Base-by-base conservation (phyloP, 2,113 vertebrate genomes). In the Empidonax traillii region DNA sequence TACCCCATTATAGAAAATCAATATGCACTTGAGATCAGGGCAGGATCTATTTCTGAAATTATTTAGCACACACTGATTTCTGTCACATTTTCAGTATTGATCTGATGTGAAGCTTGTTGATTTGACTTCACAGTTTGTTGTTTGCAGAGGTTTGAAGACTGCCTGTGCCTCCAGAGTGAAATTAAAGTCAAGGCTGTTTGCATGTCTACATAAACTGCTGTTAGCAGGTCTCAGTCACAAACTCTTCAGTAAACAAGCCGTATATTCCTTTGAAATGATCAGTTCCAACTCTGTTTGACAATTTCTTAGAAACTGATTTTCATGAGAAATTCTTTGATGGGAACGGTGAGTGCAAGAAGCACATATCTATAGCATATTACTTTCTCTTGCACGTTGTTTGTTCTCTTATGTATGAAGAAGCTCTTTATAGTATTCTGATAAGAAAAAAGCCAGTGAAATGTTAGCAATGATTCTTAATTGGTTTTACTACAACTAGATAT, bases 21-120 rank as follows among this genome's bases (percentile, higher is more conserved):
- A 90, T 95, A 91, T 47, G 25, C 46, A 55, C 65, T 87, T 92
- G 61, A 92, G 67, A 93, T 41, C 68, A 72, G 44, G 59, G 73
- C 37, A 90, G 58, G n/a, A 91, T 95, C 44, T 89, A n/a, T 93
- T 87, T 90, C 83, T 95, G 87, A 91, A 90, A 95, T 94, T 2
- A 90, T 81, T 84, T 19, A 79, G 58, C 30, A 83, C 76, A 90
- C 58, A 35, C 69, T 78, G 72, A 95, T 90, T 97, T 96, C 72
- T 89, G 84, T 96, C 93, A 94, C 61, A 91, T 93, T 96, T 96
- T 95, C 76, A n/a, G 30, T 96, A 97, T 96, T 71, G 94, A 97
- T 97, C 68, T 46, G 55, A 88, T 66, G 41, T 78, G 76, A 94
- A 78, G n/a, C 83, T 94, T 62, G 63, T 90, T 69, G 71, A 76